Evolutionary conservation across 53 echinoderm and acorn worm species (phyloP), one percentile per base, ranked within the genome.

Genomic region (Echinometra lucunter): DNA sequence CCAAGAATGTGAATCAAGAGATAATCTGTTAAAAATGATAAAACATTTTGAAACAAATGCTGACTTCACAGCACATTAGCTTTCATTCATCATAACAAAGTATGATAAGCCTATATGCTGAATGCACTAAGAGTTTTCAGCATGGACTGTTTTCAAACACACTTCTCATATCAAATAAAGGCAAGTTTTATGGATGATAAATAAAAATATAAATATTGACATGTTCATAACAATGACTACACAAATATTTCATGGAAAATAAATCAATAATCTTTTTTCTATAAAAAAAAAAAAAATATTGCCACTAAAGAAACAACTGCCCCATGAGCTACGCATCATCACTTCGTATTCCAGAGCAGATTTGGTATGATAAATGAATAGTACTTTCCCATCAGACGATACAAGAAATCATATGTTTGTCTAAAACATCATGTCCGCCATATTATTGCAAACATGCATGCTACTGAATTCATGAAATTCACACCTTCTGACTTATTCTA

Each of bases 81-180:
- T 25, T 49, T 30, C 27, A 53, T 32, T 88, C 56, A 49, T 47
- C n/a, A 45, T 34, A 32, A 30, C 37, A 32, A 88, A 88, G 0
- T 30, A 15, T 28, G 16, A 23, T 56, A 88, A 16, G 49, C 49
- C 28, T 35, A 78, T 3, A 15, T 78, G 78, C 78, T 55, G 88
- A 53, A 49, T 88, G 88, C 56, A 88, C 88, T 88, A 32, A 49
- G 75, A 6, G 38, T 75, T 42, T 88, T 32, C 53, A 88, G 88
- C 25, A 88, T 55, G 56, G 30, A 53, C 55, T 47, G 32, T 83
- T 40, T 83, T 47, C 44, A 83, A 88, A 88, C 88, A 88, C 88
- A 88, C 88, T 88, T 88, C 56, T 88, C 88, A 45, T 92, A 69
- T 69, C 44, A 92, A 92, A 92, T 92, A 92, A 92, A 92, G 92